Conservation (phyloP, 1,140 invertebrate genomes). For the Macrotrachela quadricornifera region DNA sequence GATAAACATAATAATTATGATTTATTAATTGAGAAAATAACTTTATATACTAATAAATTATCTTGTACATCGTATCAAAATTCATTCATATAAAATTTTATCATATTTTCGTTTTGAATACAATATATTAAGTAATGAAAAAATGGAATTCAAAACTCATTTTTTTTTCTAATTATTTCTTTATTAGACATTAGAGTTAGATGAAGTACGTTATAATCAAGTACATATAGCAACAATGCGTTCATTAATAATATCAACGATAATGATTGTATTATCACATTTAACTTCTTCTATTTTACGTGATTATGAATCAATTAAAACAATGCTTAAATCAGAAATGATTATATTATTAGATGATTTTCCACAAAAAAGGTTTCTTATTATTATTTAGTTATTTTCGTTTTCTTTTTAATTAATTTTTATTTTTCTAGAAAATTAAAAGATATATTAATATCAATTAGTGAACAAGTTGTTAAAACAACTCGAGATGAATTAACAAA, state of each 20-base stretch:
- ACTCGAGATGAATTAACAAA: constrained; percentile 39
- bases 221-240: constrained; percentile 41
- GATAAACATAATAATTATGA: too few species aligned
- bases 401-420: not conserved
- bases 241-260: constrained; percentile 40
- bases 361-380: too few species aligned
- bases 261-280: constrained; percentile 43
- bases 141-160: too few species aligned
- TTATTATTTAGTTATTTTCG: too few species aligned
- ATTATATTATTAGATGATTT: constrained; percentile 39
- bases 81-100: not conserved
- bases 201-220: constrained; percentile 46
- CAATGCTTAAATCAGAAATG: constrained; percentile 17
- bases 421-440: constrained; percentile 9
- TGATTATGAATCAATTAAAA: constrained; percentile 6
- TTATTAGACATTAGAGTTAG: constrained; percentile 44
- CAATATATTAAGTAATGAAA: too few species aligned
- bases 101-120: not conserved
- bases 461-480: constrained; percentile 48
- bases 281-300: constrained; percentile 36
- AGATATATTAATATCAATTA: constrained; percentile 35
- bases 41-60: too few species aligned
- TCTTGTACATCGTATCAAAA: too few species aligned
- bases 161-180: not conserved
- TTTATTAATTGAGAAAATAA: too few species aligned